phyloP scores from a whole-genome alignment of 2,797 vertebrate species.

The Malurus leucopterus region DNA sequence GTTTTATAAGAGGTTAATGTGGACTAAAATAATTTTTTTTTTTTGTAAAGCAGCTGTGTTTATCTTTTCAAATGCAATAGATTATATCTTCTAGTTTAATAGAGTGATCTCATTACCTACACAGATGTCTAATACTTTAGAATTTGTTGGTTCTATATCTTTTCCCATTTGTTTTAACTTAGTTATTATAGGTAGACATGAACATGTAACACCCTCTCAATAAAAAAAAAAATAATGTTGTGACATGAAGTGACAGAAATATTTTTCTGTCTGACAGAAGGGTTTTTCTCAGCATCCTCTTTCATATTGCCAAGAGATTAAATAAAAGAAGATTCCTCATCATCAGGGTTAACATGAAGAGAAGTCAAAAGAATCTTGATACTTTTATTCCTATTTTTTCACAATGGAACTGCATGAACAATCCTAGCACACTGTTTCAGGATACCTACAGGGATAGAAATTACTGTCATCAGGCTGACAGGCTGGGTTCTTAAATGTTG shows the following conservation, averaged over 20 bases:
- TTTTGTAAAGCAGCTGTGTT: background rate
- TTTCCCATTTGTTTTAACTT: background rate
- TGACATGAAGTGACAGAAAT: conserved; percentile 7
- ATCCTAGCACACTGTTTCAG: background rate
- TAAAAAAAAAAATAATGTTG: conserved; percentile 23
- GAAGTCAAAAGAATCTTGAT: background rate
- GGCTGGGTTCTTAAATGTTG: background rate
- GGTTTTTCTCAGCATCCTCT: background rate
- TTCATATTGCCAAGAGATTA: background rate
- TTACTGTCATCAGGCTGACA: background rate
- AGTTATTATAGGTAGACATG: background rate
- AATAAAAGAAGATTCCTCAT: background rate
- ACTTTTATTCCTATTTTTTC: background rate
- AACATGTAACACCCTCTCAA: background rate
- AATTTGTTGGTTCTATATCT: background rate
- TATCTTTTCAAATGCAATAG: background rate
- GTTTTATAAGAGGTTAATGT: background rate
- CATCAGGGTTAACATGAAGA: background rate
- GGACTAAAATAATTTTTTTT: fast-evolving
- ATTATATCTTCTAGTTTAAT: background rate
- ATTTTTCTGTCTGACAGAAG: background rate
- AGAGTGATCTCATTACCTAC: background rate
- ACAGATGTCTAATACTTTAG: background rate
- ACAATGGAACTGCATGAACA: background rate
- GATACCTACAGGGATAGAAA: background rate